Percentiles rank a stretch among this genome's conserved stretches.
These are phyloP conservation scores for Odontophorus gujanensis DNA, from an alignment of 2,113 vertebrate genomes.

Conservation along the genomic window DNA sequence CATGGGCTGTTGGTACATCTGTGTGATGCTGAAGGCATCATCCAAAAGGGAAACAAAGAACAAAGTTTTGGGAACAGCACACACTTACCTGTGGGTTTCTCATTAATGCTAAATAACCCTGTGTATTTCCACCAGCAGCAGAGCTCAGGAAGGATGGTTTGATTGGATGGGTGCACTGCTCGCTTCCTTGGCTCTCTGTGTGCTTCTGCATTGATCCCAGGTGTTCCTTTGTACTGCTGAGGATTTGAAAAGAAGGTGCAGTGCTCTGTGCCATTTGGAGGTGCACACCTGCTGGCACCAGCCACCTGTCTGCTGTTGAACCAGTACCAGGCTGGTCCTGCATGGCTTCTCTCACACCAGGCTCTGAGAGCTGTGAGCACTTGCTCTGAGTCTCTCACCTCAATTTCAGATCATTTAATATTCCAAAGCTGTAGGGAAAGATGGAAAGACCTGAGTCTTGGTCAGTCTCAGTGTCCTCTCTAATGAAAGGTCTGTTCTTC, in stretches of 20 bases:
- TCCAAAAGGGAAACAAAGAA: neutral
- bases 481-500: neutral
- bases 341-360: neutral
- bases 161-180: neutral
- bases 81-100: slow-evolving; percentile 4
- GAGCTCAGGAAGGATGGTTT: neutral
- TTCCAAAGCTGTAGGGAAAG: neutral
- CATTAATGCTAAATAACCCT: neutral
- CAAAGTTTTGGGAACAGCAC: neutral
- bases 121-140: neutral
- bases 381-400: neutral
- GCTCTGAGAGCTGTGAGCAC: neutral
- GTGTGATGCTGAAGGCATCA: neutral
- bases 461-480: neutral
- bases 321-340: neutral
- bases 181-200: neutral
- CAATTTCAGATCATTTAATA: neutral
- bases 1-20: neutral
- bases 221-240: neutral
- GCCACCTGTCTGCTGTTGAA: neutral
- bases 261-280: neutral
- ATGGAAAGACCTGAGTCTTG: neutral
- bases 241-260: neutral
- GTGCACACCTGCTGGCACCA: neutral
- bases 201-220: neutral